phyloP scores from a whole-genome alignment of 2,113 vertebrate genomes.

The Loxodonta africana region DNA sequence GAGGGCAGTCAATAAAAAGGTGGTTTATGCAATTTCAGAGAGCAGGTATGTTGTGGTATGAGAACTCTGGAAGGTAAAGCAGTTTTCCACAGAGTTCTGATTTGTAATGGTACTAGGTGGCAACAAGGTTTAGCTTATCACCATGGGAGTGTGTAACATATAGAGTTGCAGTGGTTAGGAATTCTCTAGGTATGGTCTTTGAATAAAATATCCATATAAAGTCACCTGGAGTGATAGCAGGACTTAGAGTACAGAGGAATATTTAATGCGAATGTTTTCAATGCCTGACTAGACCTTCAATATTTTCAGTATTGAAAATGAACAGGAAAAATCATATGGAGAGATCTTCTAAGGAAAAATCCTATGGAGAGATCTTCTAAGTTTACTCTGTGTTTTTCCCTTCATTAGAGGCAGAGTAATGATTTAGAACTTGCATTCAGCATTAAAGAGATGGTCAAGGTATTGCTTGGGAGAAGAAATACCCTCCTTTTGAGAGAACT shows the following conservation, averaged over 20 bases:
- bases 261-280: background rate
- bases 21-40: background rate
- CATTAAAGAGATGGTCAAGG: background rate
- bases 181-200: background rate
- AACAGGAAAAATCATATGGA: background rate
- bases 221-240: background rate
- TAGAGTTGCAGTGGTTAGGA: background rate
- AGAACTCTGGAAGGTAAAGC: background rate
- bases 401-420: background rate
- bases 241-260: background rate
- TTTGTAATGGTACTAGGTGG: background rate
- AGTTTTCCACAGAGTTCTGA: background rate
- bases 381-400: background rate
- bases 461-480: background rate
- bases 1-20: background rate
- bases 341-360: background rate
- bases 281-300: background rate
- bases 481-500: background rate
- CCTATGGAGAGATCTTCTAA: background rate
- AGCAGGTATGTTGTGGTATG: background rate
- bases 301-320: background rate
- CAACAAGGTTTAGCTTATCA: background rate
- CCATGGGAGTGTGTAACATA: background rate
- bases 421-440: background rate
- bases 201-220: background rate